phyloP scores from a whole-genome alignment of 1,140 invertebrate species.

The Lasaia peninsularis region DNA sequence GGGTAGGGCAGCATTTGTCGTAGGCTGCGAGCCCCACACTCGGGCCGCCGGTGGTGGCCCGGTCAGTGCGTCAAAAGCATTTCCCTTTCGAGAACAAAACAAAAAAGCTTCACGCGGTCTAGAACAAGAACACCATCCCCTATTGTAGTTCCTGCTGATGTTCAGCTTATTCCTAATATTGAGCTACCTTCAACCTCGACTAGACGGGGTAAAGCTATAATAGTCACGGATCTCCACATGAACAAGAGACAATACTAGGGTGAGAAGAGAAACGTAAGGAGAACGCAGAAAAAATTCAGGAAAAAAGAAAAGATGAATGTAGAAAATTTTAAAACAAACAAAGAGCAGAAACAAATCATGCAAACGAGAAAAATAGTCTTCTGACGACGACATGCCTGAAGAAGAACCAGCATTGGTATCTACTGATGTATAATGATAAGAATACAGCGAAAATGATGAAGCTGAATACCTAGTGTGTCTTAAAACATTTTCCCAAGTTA shows the following conservation, averaged over 20 bases:
- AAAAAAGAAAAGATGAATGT: constrained; percentile 16
- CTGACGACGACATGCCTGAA: background rate
- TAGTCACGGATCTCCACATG: constrained; percentile 31
- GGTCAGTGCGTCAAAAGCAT: too few relatives aligned
- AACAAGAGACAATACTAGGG: constrained; percentile 28
- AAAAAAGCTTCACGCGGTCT: too few relatives aligned
- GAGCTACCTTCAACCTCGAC: constrained; percentile 22
- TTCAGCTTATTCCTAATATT: constrained; percentile 21
- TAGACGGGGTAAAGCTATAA: constrained; percentile 27
- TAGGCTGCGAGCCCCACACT: too few relatives aligned
- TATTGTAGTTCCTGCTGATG: constrained; percentile 17
- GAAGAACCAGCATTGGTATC: constrained; percentile 16
- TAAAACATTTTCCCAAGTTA: constrained; percentile 11
- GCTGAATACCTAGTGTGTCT: constrained; percentile 17
- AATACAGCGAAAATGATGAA: constrained; percentile 15
- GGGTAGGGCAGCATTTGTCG: too few relatives aligned
- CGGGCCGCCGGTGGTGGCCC: too few relatives aligned
- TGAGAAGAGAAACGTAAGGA: constrained; percentile 9
- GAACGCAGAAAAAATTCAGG: constrained; percentile 1
- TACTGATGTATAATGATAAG: constrained; percentile 17
- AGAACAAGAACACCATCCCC: too few relatives aligned
- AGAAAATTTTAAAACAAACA: constrained; percentile 13
- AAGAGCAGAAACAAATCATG: background rate
- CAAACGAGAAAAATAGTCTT: too few relatives aligned
- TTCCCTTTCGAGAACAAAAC: too few relatives aligned